A percentile compares a stretch with the other conserved stretches of the same genome.
Conservation (phyloP, 2,888 invertebrate species). For the Cartodere bifasciata region DNA sequence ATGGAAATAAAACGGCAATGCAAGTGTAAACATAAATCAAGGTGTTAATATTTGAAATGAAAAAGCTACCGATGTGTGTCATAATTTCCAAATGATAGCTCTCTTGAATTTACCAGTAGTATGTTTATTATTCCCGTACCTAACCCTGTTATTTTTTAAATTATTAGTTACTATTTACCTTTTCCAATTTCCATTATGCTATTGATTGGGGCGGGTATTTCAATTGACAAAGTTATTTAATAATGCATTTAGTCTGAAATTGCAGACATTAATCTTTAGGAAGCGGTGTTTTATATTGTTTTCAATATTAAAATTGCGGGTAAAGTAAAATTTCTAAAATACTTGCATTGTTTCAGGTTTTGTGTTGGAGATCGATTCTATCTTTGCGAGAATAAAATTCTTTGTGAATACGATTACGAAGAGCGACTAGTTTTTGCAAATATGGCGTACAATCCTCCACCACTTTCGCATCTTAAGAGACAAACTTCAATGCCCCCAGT, state of each 20-base stretch:
- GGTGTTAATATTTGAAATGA: slow-evolving; percentile 28
- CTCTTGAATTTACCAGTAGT: too few relatives aligned
- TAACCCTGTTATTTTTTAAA: too few relatives aligned
- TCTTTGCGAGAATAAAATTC: slow-evolving; percentile 92
- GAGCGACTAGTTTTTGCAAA: slow-evolving; percentile 90
- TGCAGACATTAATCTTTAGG: too few relatives aligned
- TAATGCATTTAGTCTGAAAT: too few relatives aligned
- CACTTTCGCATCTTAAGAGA: slow-evolving; percentile 65
- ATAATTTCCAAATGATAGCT: slow-evolving; percentile 15
- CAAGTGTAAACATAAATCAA: slow-evolving; percentile 27
- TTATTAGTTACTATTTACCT: too few relatives aligned
- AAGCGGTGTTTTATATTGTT: too few relatives aligned
- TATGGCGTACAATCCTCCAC: slow-evolving; percentile 83
- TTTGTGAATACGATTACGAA: slow-evolving; percentile 96
- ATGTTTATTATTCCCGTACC: too few relatives aligned
- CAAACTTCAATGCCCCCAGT: slow-evolving; percentile 54
- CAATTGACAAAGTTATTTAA: too few relatives aligned
- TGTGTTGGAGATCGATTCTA: slow-evolving; percentile 97
- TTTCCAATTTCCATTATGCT: too few relatives aligned
- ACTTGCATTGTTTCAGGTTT: slow-evolving; percentile 55
- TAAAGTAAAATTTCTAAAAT: too few relatives aligned
- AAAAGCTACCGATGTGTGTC: slow-evolving; percentile 24
- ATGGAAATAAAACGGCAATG: slow-evolving; percentile 25
- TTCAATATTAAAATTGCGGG: too few relatives aligned
- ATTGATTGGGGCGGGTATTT: too few relatives aligned